These are phyloP conservation scores for Ovis canadensis DNA, from an alignment of 2,113 vertebrate species.

Conservation along the genomic window DNA sequence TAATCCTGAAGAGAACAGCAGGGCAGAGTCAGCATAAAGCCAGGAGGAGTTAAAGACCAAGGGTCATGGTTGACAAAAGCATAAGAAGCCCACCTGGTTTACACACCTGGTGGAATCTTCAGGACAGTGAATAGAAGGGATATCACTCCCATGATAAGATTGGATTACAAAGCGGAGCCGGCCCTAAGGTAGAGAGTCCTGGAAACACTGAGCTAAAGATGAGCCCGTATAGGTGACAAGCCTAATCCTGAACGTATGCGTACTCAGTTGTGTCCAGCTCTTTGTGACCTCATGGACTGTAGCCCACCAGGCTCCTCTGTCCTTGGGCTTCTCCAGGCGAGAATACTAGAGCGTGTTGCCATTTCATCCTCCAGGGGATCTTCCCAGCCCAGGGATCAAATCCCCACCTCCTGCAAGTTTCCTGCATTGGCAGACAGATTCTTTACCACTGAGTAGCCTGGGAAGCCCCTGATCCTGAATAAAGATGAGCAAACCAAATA, in stretches of 20 bases:
- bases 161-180: rapidly evolving
- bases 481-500: neutral
- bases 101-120: rapidly evolving
- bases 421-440: neutral
- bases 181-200: neutral
- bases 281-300: neutral
- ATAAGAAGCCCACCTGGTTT: rapidly evolving
- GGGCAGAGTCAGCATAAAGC: too few species aligned
- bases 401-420: neutral
- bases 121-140: rapidly evolving
- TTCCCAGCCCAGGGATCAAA: neutral
- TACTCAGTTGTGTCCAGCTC: neutral
- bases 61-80: too few species aligned
- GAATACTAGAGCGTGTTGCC: neutral
- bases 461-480: neutral
- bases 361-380: neutral
- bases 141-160: rapidly evolving
- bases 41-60: too few species aligned
- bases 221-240: neutral
- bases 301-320: neutral
- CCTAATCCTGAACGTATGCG: rapidly evolving
- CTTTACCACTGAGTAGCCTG: neutral
- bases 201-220: too few species aligned
- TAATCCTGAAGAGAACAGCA: neutral
- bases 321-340: neutral